A percentile compares a stretch with the other conserved stretches of the same genome.
phyloP scores from a whole-genome alignment of 2,113 vertebrate genomes.

The Apistogramma diplotaenia region DNA sequence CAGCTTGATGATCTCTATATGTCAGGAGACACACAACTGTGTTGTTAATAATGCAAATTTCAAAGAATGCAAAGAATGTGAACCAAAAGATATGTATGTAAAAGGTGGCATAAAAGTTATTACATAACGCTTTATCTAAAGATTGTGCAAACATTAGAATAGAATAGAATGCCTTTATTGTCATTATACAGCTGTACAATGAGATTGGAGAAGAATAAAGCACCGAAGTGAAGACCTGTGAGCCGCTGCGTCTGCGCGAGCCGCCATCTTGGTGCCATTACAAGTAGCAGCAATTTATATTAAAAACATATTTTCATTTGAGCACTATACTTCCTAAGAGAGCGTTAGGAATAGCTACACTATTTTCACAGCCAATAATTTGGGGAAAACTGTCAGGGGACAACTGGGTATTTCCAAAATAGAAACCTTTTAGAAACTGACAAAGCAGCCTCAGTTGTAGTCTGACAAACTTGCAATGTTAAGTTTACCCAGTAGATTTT shows the following conservation, averaged over 20 bases:
- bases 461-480: conserved; percentile 10
- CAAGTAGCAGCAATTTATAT: conserved; percentile 1
- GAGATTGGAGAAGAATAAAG: too few relatives aligned
- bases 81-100: neutral
- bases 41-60: conserved; percentile 30
- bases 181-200: too few relatives aligned
- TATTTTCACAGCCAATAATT: conserved; percentile 2
- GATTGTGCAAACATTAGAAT: neutral
- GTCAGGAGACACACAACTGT: conserved; percentile 12
- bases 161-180: too few relatives aligned
- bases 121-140: conserved; percentile 9
- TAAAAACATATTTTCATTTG: conserved; percentile 6
- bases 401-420: conserved; percentile 5
- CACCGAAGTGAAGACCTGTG: too few relatives aligned
- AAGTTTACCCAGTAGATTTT: conserved; percentile 21
- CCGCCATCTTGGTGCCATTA: too few relatives aligned
- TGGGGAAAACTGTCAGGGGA: neutral
- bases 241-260: too few relatives aligned
- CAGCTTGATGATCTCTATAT: conserved; percentile 38
- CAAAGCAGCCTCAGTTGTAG: neutral
- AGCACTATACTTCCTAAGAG: neutral
- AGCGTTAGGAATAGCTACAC: neutral
- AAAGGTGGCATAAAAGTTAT: conserved; percentile 4
- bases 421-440: conserved; percentile 11
- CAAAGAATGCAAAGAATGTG: conserved; percentile 19